phyloP scores from a whole-genome alignment of 2,797 vertebrate species.

The Salmo trutta region DNA sequence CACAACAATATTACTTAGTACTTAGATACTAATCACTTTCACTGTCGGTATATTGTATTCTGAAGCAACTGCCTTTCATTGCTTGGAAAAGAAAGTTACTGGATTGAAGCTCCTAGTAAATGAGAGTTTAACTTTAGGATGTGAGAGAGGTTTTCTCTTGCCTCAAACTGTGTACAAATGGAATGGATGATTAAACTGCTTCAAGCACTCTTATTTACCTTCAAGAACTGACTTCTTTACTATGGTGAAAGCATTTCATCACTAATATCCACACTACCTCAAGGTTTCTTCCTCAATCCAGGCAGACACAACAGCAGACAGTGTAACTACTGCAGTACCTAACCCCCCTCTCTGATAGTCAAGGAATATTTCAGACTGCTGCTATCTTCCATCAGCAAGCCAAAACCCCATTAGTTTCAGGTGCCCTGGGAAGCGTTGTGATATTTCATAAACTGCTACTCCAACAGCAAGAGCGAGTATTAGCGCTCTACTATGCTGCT shows the following conservation, averaged over 20 bases:
- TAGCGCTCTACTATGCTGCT: not conserved
- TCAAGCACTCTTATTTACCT: conserved; percentile 10
- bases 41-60: not conserved
- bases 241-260: conserved; percentile 34
- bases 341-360: conserved; percentile 38
- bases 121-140: not conserved
- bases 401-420: conserved; percentile 29
- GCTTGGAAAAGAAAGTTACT: not conserved
- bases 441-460: conserved; percentile 30
- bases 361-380: conserved; percentile 23
- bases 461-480: conserved; percentile 23
- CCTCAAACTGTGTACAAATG: not conserved
- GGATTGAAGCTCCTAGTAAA: not conserved
- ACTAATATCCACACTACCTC: conserved; percentile 11
- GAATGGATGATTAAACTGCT: conserved; percentile 13
- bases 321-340: conserved; percentile 31
- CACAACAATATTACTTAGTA: not conserved
- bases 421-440: not conserved
- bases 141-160: not conserved
- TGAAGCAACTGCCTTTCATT: not conserved
- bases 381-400: conserved; percentile 32
- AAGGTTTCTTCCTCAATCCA: conserved; percentile 30
- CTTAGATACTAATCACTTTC: not conserved
- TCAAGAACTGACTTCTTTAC: conserved; percentile 1
- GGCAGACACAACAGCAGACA: conserved; percentile 33